phyloP scores from a whole-genome alignment of 2,113 vertebrate genomes.

The Elaphurus davidianus region DNA sequence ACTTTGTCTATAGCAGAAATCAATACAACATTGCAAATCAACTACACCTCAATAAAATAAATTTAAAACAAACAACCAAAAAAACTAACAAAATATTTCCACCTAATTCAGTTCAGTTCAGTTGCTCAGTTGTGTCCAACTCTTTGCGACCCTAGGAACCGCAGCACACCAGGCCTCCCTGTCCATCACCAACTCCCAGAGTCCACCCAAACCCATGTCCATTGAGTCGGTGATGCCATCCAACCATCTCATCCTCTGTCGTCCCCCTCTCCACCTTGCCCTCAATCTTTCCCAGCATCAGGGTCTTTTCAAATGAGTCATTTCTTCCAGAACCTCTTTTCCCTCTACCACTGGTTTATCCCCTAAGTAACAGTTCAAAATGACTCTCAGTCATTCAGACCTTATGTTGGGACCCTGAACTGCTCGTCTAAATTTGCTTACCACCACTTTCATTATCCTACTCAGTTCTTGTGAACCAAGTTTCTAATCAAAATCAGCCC shows the following conservation, averaged over 20 bases:
- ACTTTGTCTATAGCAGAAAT: not conserved
- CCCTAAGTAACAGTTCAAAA: not conserved
- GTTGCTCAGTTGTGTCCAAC: too few relatives aligned
- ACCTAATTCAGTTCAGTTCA: not conserved
- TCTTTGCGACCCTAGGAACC: too few relatives aligned
- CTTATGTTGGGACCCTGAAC: not conserved
- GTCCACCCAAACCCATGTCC: too few relatives aligned
- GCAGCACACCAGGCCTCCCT: too few relatives aligned
- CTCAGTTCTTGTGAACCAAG: not conserved
- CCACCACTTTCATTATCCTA: not conserved
- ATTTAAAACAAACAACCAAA: not conserved
- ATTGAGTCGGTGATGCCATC: too few relatives aligned
- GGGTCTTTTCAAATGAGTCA: too few relatives aligned
- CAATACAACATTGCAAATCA: not conserved
- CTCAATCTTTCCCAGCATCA: too few relatives aligned
- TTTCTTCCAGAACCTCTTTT: not conserved
- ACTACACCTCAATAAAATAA: not conserved
- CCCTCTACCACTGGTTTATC: not conserved
- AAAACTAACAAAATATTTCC: not conserved
- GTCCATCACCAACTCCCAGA: too few relatives aligned
- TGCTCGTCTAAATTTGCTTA: not conserved
- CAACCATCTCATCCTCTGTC: too few relatives aligned
- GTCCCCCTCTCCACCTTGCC: too few relatives aligned
- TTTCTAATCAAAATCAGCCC: not conserved
- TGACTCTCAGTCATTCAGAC: not conserved